These are phyloP conservation scores for Daboia siamensis DNA, from an alignment of 2,113 vertebrate genomes.

Conservation along the genomic window DNA sequence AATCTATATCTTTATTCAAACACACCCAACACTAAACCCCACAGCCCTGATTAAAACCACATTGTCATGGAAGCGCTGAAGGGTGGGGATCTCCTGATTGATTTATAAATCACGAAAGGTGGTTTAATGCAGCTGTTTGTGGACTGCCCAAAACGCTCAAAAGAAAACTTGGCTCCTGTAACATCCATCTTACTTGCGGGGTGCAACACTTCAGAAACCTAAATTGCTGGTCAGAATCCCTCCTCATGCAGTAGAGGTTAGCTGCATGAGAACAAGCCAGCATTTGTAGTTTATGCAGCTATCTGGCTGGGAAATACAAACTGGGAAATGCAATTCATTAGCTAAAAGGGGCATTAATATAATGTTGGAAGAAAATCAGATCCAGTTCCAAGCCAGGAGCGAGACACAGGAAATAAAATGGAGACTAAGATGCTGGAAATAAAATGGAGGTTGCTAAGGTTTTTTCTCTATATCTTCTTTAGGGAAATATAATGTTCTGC, in stretches of 20 bases:
- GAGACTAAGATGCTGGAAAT: no score
- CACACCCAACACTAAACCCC: slow-evolving; percentile 38
- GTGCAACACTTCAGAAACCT: not conserved
- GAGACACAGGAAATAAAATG: no score
- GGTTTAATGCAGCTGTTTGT: slow-evolving; percentile 30
- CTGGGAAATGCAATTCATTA: slow-evolving; percentile 3
- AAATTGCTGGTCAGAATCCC: slow-evolving; percentile 47
- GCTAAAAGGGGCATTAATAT: not conserved
- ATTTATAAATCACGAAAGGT: slow-evolving; percentile 60
- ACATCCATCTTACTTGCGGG: not conserved
- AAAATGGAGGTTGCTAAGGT: no score
- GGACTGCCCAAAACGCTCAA: slow-evolving; percentile 32
- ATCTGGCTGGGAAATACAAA: slow-evolving; percentile 5
- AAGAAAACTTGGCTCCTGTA: slow-evolving; percentile 6
- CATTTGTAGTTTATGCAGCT: slow-evolving; percentile 58
- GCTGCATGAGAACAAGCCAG: slow-evolving; percentile 50
- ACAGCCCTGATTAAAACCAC: slow-evolving; percentile 66
- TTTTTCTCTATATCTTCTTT: no score
- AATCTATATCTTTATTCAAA: slow-evolving; percentile 34
- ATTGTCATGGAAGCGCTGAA: slow-evolving; percentile 31
- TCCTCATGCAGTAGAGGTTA: slow-evolving; percentile 38
- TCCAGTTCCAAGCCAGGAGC: no score
- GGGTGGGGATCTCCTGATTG: slow-evolving; percentile 44
- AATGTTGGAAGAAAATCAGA: not conserved
- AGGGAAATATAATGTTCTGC: no score